Evolutionary conservation across 2,888 invertebrate species (phyloP).

Genomic region (Mongoloraphidia duomilia): DNA sequence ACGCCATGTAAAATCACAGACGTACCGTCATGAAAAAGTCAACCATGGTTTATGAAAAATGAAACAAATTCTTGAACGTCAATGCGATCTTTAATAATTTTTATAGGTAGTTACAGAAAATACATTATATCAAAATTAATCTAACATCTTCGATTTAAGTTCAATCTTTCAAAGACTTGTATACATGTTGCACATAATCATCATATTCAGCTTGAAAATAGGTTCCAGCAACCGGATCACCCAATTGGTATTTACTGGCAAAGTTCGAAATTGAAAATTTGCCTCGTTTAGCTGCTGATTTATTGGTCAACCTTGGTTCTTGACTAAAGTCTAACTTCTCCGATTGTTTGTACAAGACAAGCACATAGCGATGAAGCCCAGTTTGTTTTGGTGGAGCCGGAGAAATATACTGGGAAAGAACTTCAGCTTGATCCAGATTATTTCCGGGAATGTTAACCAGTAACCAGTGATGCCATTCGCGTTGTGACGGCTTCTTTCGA

Average conservation of each 20-base stretch:
- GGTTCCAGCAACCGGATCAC: constrained; percentile 65
- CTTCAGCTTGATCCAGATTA: constrained; percentile 45
- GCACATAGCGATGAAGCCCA: constrained; percentile 58
- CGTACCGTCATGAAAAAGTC: too few relatives aligned
- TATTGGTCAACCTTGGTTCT: constrained; percentile 13
- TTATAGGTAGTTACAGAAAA: too few relatives aligned
- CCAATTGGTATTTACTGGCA: constrained; percentile 60
- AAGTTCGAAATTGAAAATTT: constrained; percentile 50
- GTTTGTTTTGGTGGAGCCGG: constrained; percentile 59
- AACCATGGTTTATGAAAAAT: too few relatives aligned
- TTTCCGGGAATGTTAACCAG: constrained; percentile 56
- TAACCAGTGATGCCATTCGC: constrained; percentile 69
- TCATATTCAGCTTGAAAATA: constrained; percentile 71
- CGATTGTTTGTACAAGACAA: constrained; percentile 34
- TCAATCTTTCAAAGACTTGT: constrained; percentile 31
- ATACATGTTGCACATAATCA: constrained; percentile 65
- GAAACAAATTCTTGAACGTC: too few relatives aligned
- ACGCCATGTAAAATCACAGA: too few relatives aligned
- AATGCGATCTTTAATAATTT: too few relatives aligned
- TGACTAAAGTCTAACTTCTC: constrained; percentile 22
- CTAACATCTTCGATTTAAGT: too few relatives aligned
- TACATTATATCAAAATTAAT: too few relatives aligned
- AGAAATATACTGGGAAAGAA: constrained; percentile 47
- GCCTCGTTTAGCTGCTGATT: constrained; percentile 33
- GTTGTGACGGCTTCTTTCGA: constrained; percentile 46